Evolutionary conservation across 2,797 vertebrate species (phyloP).

Genomic region (Ptychadena robeensis): DNA sequence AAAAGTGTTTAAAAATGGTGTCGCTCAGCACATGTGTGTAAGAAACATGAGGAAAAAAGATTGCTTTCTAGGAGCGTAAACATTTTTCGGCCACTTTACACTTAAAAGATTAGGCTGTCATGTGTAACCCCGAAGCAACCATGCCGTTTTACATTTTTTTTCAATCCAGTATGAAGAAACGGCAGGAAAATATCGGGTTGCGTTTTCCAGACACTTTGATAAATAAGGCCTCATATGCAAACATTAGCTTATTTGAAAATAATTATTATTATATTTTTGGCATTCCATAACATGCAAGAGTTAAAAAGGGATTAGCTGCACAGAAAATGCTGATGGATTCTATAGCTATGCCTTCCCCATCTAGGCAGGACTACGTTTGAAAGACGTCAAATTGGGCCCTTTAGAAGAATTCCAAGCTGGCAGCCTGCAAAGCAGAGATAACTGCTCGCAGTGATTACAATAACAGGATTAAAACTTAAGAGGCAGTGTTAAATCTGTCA

Average conservation of each 20-base stretch:
- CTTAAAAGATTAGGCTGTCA: neutral
- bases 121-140: neutral
- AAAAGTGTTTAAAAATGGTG: too few relatives aligned
- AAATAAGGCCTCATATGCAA: neutral
- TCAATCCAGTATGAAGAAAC: neutral
- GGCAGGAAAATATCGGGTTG: neutral
- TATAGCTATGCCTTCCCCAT: conserved; percentile 66
- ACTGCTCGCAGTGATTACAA: conserved; percentile 81
- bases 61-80: too few relatives aligned
- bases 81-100: too few relatives aligned
- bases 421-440: conserved; percentile 84
- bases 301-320: conserved; percentile 72
- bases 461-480: conserved; percentile 75
- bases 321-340: conserved; percentile 68
- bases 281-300: conserved; percentile 59
- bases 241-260: neutral
- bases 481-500: conserved; percentile 65
- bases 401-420: conserved; percentile 82
- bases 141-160: neutral
- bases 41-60: too few relatives aligned
- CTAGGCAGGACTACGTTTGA: conserved; percentile 69
- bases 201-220: neutral
- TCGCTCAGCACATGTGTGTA: too few relatives aligned
- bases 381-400: conserved; percentile 75
- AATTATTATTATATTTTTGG: conserved; percentile 49